Evolutionary conservation across 2,113 vertebrate species (phyloP), one percentile per base, ranked within the genome.

Genomic region (Phyllostomus hastatus): DNA sequence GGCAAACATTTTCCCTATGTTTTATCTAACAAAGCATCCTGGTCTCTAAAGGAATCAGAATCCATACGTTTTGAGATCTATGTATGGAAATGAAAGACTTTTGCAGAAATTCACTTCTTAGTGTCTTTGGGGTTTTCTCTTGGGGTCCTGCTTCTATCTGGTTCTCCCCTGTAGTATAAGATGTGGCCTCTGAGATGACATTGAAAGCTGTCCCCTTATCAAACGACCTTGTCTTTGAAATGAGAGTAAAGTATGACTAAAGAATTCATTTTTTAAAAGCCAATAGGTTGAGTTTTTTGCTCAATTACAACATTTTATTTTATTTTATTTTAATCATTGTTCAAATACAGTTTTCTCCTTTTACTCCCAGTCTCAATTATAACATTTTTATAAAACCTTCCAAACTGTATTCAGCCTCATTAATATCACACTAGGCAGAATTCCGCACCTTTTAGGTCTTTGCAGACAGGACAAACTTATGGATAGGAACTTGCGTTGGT

Each of bases 151-250:
- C 82, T 54, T 93, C 41, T 43, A 0, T 66, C 41, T 80, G 5
- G 46, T 92, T 35, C 75, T 73, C 69, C 46, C 67, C 73, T 86
- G 19, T 78, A 24, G 59, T 48, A 0, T 4, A 95, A 92, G 52
- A 82, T 48, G n/a, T 93, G 54, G 12, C 31, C 24, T 72, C 38
- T 84, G 66, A 90, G 79, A 46, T 41, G 50, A 16, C 20, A 59
- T 11, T 88, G 76, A 83, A 95, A 92, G 24, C 43, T 84, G 20
- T 85, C 90, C 75, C 33, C 61, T 92, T 78, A 86, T 50, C 33
- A 76, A 38, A 91, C 83, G 57, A 46, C 54, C 16, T 95, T 67
- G 6, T 57, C 70, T 91, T 94, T 91, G 57, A 92, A 91, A 81
- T 84, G 31, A 94, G 31, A 91, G 16, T 66, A n/a, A 96, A 90